Conservation (phyloP, 1,140 invertebrate species). For the Philotrypesis tridentata region DNA sequence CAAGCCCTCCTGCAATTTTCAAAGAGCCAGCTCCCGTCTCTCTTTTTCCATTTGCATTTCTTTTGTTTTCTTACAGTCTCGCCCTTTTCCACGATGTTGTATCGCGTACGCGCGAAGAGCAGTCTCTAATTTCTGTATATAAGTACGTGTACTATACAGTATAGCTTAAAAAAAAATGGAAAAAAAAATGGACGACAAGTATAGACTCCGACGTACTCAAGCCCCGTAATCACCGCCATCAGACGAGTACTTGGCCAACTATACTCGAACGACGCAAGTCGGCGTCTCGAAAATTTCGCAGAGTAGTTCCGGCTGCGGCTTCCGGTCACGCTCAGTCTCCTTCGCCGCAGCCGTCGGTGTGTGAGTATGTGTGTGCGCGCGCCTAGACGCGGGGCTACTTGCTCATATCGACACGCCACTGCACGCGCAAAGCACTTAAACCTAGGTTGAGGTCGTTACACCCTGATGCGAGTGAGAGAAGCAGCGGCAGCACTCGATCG, state of each 20-base stretch:
- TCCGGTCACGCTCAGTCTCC: conserved; percentile 29
- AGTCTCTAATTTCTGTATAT: too few species aligned
- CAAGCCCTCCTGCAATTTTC: not conserved
- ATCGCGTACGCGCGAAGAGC: too few species aligned
- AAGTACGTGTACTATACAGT: not conserved
- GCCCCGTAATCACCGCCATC: not conserved
- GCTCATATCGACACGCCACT: conserved; percentile 53
- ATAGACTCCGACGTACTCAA: not conserved
- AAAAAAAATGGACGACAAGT: not conserved
- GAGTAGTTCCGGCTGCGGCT: conserved; percentile 32
- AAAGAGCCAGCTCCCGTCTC: not conserved
- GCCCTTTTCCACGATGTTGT: too few species aligned
- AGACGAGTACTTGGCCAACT: not conserved
- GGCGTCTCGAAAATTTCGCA: not conserved
- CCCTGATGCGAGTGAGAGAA: conserved; percentile 50
- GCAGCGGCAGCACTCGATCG: conserved; percentile 23
- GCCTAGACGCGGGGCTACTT: conserved; percentile 34
- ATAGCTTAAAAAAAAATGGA: not conserved
- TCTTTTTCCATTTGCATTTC: conserved; percentile 14
- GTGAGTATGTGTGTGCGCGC: not conserved
- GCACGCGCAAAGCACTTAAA: conserved; percentile 34
- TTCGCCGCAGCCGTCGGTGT: not conserved
- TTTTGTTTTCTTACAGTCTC: not conserved
- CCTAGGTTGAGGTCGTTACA: conserved; percentile 64
- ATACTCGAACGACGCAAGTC: not conserved